Evolutionary conservation across 2,113 vertebrate species (phyloP).

Genomic region (Notarius lentiginosus): DNA sequence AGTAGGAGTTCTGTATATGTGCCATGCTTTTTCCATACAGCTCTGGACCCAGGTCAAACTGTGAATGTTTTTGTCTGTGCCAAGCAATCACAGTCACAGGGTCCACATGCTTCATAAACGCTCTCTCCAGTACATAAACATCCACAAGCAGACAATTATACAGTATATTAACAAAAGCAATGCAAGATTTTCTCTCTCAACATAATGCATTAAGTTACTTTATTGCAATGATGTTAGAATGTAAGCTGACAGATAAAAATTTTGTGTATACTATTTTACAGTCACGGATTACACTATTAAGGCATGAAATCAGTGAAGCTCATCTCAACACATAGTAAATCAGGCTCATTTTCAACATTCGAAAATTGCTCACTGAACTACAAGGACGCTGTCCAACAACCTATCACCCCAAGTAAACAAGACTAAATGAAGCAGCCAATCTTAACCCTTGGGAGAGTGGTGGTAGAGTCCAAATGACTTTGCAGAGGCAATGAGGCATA

Average conservation of each 20-base stretch:
- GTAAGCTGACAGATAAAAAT: not conserved
- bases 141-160: not conserved
- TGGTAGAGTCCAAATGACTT: constrained; percentile 43
- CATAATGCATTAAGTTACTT: not conserved
- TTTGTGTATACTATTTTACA: not conserved
- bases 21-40: too few relatives aligned
- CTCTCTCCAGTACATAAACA: not conserved
- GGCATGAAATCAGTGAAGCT: not conserved
- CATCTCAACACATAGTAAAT: not conserved
- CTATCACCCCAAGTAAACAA: constrained; percentile 28
- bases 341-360: not conserved
- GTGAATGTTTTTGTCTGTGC: not conserved
- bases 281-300: not conserved
- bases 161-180: not conserved
- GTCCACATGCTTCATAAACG: not conserved
- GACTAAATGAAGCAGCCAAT: constrained; percentile 38
- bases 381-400: constrained; percentile 2
- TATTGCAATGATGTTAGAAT: not conserved
- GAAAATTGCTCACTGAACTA: not conserved
- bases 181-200: not conserved
- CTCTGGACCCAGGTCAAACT: not conserved
- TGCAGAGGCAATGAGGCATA: constrained; percentile 47
- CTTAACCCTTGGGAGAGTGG: constrained; percentile 16
- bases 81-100: constrained; percentile 8
- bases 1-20: not conserved